Base-by-base conservation (phyloP, 1,140 invertebrate genomes). In the Eubasilissa regina region DNA sequence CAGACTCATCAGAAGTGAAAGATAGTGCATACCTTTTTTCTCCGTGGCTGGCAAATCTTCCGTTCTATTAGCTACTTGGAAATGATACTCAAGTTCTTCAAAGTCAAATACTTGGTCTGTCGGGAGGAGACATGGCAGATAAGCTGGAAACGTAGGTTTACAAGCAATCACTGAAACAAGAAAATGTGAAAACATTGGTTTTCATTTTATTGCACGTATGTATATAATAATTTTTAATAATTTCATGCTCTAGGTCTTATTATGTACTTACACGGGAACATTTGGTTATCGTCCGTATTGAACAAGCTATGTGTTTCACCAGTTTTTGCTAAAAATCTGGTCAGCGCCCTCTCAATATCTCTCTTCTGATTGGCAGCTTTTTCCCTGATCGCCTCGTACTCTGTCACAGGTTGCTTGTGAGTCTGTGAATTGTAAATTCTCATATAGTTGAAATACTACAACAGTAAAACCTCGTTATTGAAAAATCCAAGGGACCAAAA, bases 311-410 rank as follows among this genome's bases (percentile, higher is more conserved):
- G 95, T 0, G 95, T 97, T 81, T 96, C 93, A 77, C 95, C 95
- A 17, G 97, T 99, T 90, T 98, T 98, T 4, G 97, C 96, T 68
- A 98, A 92, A 89, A 98, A 99, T 84, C 96, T 95, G 7, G 97
- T 98, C 11, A 99, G 88, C 1, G 97, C 97, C 87, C 94, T 93
- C 89, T 99, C 97, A 45, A 98, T 94, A 86, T 99, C 97, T 73
- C 96, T 91, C 86, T 98, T 99, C 85, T 99, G 97, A 58, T 91
- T 92, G 0, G 97, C 97, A 43, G 96, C 95, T 90, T 97, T 99
- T 91, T 96, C 97, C 85, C 97, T 90, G 60, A 99, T 97, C 3
- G 97, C 94, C 91, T 98, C 97, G 89, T 99, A 99, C 87, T 99
- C 97, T 45, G 97, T 98, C 4, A 98, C 94, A 62, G 97, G 97